These are phyloP conservation scores for Ctenoplectra terminalis DNA, from an alignment of 1,140 invertebrate species.

Conservation along the genomic window DNA sequence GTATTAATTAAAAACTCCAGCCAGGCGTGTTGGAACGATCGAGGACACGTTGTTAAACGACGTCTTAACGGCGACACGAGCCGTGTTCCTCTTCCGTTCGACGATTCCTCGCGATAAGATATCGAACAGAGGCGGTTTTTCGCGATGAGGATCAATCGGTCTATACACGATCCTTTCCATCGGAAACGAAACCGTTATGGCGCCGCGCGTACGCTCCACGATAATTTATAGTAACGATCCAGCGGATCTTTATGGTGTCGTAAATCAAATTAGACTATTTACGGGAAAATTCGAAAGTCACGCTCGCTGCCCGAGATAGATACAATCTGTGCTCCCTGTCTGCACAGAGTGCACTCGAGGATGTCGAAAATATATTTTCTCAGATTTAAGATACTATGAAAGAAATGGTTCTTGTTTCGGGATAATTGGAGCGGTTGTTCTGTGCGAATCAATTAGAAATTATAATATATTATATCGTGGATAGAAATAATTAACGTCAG, in stretches of 20 bases:
- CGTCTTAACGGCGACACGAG: constrained; percentile 15
- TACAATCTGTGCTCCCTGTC: constrained; percentile 6
- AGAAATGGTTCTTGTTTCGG: background rate
- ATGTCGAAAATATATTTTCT: background rate
- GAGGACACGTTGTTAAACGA: constrained; percentile 29
- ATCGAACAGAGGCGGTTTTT: background rate
- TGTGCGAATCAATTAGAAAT: too few relatives aligned
- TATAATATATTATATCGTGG: too few relatives aligned
- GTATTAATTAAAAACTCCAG: constrained; percentile 70
- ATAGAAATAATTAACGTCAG: too few relatives aligned
- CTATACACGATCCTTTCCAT: background rate
- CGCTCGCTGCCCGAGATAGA: constrained; percentile 34
- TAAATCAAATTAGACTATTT: constrained; percentile 66
- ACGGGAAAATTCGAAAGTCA: constrained; percentile 59
- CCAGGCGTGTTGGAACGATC: background rate
- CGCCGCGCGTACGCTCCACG: constrained; percentile 37
- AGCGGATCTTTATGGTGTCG: constrained; percentile 45
- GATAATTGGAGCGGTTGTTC: background rate
- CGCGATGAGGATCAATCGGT: constrained; percentile 22
- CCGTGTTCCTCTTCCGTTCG: constrained; percentile 19
- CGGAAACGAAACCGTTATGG: constrained; percentile 37
- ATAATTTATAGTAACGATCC: constrained; percentile 62
- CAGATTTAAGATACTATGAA: background rate
- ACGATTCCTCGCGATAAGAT: constrained; percentile 40
- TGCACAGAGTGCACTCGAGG: background rate